These are phyloP conservation scores for Lophius americanus DNA, from an alignment of 2,797 vertebrate genomes.

Conservation along the genomic window DNA sequence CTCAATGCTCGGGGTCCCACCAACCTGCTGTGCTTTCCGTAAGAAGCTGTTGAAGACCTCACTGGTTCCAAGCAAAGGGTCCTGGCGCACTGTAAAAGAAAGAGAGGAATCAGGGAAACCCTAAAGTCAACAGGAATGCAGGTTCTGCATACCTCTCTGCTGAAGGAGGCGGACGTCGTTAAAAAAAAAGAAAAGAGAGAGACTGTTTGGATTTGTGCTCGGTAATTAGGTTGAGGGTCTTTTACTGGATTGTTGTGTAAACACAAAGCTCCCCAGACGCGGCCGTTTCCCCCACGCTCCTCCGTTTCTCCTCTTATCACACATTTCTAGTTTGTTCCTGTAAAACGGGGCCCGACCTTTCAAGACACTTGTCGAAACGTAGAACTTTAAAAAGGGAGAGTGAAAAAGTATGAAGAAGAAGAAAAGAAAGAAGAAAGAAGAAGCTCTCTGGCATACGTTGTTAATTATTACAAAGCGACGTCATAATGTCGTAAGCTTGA, in stretches of 20 bases:
- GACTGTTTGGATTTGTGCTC: neutral
- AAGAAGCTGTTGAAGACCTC: conserved; percentile 97
- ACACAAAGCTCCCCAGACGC: conserved; percentile 14
- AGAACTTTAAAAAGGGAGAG: neutral
- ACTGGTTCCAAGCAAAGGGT: conserved; percentile 90
- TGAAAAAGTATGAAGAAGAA: neutral
- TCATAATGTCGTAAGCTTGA: neutral
- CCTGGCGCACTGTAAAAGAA: conserved; percentile 89
- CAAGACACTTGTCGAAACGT: neutral
- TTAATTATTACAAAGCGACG: conserved; percentile 15
- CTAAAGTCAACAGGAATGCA: neutral
- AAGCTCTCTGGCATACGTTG: conserved; percentile 6
- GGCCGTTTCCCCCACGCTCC: conserved; percentile 7
- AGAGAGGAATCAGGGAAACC: neutral
- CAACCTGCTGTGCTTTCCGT: conserved; percentile 96
- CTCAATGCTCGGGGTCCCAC: conserved; percentile 3
- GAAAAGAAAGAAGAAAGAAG: too few species aligned
- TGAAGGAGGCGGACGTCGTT: neutral
- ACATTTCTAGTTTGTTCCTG: neutral
- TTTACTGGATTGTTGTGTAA: conserved; percentile 7
- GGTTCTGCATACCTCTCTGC: neutral
- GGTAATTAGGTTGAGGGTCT: neutral
- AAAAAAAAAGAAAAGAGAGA: neutral
- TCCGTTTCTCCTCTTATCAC: neutral
- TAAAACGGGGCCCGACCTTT: conserved; percentile 16